Evolutionary conservation across 2,888 invertebrate species (phyloP).

Genomic region (Heliconius erato): DNA sequence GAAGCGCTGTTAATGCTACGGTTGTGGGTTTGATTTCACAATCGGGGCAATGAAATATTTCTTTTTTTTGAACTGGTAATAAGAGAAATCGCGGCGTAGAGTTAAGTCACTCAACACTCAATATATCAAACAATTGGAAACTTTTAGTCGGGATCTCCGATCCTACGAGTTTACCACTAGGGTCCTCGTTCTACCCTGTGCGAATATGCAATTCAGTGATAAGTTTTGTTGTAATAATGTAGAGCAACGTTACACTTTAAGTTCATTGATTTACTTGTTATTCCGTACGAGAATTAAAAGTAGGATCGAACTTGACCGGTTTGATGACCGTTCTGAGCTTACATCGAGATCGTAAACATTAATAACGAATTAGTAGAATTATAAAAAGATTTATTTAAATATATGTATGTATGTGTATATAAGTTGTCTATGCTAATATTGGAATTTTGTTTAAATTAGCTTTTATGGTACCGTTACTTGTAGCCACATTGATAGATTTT

Average conservation of each 20-base stretch:
- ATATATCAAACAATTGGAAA: no score
- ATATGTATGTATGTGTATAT: conserved; percentile 29
- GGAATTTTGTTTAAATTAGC: conserved; percentile 30
- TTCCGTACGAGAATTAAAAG: conserved; percentile 9
- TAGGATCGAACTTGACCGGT: conserved; percentile 41
- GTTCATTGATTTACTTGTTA: conserved; percentile 13
- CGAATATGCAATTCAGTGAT: no score
- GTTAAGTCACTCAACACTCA: no score
- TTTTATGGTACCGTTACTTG: conserved; percentile 41
- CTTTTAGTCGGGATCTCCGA: no score
- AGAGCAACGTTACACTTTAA: conserved; percentile 11
- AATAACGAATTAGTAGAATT: conserved; percentile 46
- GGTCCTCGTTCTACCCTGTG: no score
- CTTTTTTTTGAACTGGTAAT: no score
- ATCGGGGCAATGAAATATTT: no score
- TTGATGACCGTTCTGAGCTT: conserved; percentile 41
- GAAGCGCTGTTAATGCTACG: no score
- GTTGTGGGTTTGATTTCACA: no score
- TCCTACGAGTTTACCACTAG: no score
- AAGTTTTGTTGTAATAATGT: background rate
- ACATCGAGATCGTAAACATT: conserved; percentile 35
- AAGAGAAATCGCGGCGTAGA: no score
- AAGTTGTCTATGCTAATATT: conserved; percentile 46
- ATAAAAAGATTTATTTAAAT: conserved; percentile 54
- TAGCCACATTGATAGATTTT: conserved; percentile 7